Evolutionary conservation across 2,888 invertebrate genomes (phyloP).

Genomic region (Acleris laterana): DNA sequence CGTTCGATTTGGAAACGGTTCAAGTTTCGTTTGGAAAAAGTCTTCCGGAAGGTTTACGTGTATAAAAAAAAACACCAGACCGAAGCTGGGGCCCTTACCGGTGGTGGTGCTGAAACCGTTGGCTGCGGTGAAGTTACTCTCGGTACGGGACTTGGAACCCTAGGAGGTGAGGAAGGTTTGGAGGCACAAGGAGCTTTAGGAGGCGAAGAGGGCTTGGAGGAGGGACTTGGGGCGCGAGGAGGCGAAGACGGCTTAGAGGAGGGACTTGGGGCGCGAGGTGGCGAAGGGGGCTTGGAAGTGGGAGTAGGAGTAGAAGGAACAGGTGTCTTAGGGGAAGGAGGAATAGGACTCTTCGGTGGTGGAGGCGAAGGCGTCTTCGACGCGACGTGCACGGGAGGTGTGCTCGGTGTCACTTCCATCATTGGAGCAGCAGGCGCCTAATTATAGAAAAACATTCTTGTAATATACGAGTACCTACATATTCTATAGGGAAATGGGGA

Average conservation of each 20-base stretch:
- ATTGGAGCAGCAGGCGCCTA: slow-evolving; percentile 60
- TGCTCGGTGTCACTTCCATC: slow-evolving; percentile 73
- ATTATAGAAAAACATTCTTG: not conserved
- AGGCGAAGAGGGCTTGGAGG: slow-evolving; percentile 2
- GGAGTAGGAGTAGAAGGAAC: slow-evolving; percentile 16
- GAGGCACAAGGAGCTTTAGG: slow-evolving; percentile 18
- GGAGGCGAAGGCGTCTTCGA: slow-evolving; percentile 37
- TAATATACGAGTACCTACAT: not conserved
- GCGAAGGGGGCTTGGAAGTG: slow-evolving; percentile 36
- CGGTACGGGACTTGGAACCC: slow-evolving; percentile 38
- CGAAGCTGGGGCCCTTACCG: slow-evolving; percentile 30
- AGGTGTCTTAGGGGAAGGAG: slow-evolving; percentile 38
- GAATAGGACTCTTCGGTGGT: slow-evolving; percentile 45
- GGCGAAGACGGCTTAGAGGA: slow-evolving; percentile 4
- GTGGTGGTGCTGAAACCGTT: slow-evolving; percentile 46
- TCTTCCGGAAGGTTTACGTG: too few relatives aligned
- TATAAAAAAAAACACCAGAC: too few relatives aligned
- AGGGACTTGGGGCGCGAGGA: slow-evolving; percentile 18
- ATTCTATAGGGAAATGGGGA: too few relatives aligned
- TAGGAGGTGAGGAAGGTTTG: slow-evolving; percentile 5
- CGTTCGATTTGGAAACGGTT: too few relatives aligned
- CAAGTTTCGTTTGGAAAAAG: too few relatives aligned
- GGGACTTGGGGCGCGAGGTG: slow-evolving; percentile 41
- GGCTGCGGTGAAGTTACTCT: slow-evolving; percentile 54
- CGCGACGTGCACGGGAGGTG: slow-evolving; percentile 54